A percentile compares a stretch with the other conserved stretches of the same genome.
Evolutionary conservation across 1,140 invertebrate genomes (phyloP).

Genomic region (Idris sp.): DNA sequence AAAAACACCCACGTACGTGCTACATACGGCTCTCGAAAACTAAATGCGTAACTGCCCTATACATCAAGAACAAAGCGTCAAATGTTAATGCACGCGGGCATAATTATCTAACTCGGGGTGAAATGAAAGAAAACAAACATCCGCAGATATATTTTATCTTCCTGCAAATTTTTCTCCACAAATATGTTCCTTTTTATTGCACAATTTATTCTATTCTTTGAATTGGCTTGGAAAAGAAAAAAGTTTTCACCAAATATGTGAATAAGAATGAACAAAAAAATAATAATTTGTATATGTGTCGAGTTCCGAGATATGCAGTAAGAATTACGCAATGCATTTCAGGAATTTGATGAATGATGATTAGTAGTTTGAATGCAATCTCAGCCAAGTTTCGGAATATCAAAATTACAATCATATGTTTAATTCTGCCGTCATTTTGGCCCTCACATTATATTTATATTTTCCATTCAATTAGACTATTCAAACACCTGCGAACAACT

Average conservation of each 20-base stretch:
- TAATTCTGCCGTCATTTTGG: slow-evolving; percentile 48
- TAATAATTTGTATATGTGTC: background rate
- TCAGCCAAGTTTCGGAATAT: slow-evolving; percentile 50
- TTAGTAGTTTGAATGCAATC: slow-evolving; percentile 41
- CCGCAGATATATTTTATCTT: too few relatives aligned
- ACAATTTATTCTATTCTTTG: too few relatives aligned
- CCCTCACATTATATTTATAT: slow-evolving; percentile 53
- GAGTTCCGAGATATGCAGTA: slow-evolving; percentile 27
- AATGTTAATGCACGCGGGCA: slow-evolving; percentile 64
- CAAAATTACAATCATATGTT: slow-evolving; percentile 55
- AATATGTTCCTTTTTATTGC: too few relatives aligned
- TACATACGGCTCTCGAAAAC: slow-evolving; percentile 60
- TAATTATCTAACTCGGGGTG: slow-evolving; percentile 38
- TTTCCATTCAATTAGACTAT: slow-evolving; percentile 53
- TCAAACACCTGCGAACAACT: too few relatives aligned
- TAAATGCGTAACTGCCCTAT: slow-evolving; percentile 68
- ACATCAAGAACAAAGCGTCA: slow-evolving; percentile 71
- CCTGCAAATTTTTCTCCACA: too few relatives aligned
- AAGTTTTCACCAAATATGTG: too few relatives aligned
- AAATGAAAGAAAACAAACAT: too few relatives aligned
- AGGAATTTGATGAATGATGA: slow-evolving; percentile 56
- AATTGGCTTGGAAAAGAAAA: too few relatives aligned
- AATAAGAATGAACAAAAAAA: too few relatives aligned
- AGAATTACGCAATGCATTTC: slow-evolving; percentile 49
- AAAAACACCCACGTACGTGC: slow-evolving; percentile 64